Base-by-base conservation (phyloP, 2,113 vertebrate species). In the Deroptyus accipitrinus region DNA sequence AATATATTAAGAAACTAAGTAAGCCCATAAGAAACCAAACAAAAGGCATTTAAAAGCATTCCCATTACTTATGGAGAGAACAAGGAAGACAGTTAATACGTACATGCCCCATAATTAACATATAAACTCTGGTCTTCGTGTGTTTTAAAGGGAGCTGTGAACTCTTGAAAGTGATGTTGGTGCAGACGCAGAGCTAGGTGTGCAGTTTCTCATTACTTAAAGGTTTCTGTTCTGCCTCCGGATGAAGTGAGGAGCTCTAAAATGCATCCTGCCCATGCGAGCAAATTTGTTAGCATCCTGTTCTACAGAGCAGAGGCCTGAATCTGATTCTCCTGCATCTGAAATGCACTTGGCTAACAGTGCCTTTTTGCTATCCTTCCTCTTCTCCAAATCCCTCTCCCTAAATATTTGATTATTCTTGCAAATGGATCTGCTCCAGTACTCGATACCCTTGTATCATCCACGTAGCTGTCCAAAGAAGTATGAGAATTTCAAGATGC, bases 1-100 rank as follows among this genome's bases (percentile, higher is more conserved):
- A 96, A 88, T 96, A 90, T 92, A 96, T 96, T 95, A 96, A 84
- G 85, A 93, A 97, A 96, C 90, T 55, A 88, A 94, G 66, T 83
- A 83, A 90, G 51, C 51, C 69, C 51, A 10, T 87, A 96, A 92
- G 82, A 94, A 96, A 86, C 68, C 55, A 82, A 96, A 86, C 69
- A 81, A 95, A 83, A 88, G 68, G 61, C 90, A 83, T 95, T 78
- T 95, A 41, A 94, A 95, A 96, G 76, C 86, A 73, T 95, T 93
- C 69, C 66, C 66, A 79, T 92, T 96, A 62, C 80, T 84, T 74
- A 64, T 0, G 0, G 76, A 90, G 80, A 97, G 68, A 90, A 93
- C 80, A 55, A 96, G 92, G 69, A 69, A 95, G 69, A 95, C 94
- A 88, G 90, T 93, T 86, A 96, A 94, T 95, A 90, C 62, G 69